Evolutionary conservation across 2,888 invertebrate genomes (phyloP), one percentile per base, ranked within the genome.

Genomic region (Eupsilia transversa): DNA sequence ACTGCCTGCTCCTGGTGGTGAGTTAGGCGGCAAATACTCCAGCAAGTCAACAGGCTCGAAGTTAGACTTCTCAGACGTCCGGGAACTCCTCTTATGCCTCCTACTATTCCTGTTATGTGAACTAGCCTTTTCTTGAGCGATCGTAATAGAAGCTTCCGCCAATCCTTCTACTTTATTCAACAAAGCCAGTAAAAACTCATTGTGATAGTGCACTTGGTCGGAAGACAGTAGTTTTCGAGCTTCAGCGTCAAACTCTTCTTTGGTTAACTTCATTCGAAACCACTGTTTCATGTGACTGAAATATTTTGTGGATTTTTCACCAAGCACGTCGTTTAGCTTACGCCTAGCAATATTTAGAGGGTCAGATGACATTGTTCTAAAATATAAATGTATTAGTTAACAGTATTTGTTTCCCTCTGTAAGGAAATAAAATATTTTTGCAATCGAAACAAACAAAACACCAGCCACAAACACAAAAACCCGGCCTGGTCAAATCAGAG

Each of bases 191-290:
- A 99, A 94, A 90, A 99, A 99, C 89, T 98, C 97, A 94, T 99
- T 99, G 92, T 99, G 99, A 71, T 98, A 97, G 90, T 97, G 98
- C 43, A 98, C 97, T 93, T 98, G 98, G 64, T 98, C 97, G 12
- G 97, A 94, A 14, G 97, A 97, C 80, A 99, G 94, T 27, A 99
- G 94, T 91, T 97, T 97, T 56, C 98, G 97, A 9, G 98, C 98
- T 94, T 98, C 98, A 23, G 94, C 92, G 89, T 99, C 98, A 91
- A 99, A 99, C 88, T 98, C 98, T 91, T 98, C 98, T 91, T 98
- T 98, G 0, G 98, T 97, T 78, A 98, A 97, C 94, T 98, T 97
- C 91, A 97, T 97, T 70, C 97, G 97, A 88, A 98, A 98, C 98
- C 98, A 98, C 69, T 97, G 96, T 85, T 98, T 98, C 97, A 98